A percentile compares a stretch with the other conserved stretches of the same genome.
phyloP scores from a whole-genome alignment of 2,113 vertebrate species.

The Peromyscus polionotus region DNA sequence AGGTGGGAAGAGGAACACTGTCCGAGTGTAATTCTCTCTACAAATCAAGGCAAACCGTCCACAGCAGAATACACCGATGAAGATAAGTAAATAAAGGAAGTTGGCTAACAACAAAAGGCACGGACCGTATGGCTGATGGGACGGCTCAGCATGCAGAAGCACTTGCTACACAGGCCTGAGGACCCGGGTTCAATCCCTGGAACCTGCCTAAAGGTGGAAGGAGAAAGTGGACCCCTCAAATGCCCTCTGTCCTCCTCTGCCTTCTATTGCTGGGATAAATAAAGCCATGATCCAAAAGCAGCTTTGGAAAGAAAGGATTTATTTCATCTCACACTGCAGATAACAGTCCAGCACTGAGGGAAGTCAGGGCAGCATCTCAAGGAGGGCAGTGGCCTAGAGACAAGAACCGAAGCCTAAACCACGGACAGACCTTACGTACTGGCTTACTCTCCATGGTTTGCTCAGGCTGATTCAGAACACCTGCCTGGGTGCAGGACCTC shows the following conservation, averaged over 20 bases:
- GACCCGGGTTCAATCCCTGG: neutral
- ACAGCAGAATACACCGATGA: neutral
- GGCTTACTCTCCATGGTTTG: neutral
- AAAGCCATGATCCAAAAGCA: neutral
- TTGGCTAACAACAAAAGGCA: neutral
- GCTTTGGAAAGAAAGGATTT: neutral
- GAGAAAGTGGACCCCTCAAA: neutral
- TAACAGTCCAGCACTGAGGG: neutral
- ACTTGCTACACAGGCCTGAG: neutral
- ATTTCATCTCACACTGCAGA: neutral
- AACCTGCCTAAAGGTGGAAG: neutral
- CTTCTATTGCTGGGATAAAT: neutral
- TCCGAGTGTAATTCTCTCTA: neutral
- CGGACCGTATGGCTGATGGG: neutral
- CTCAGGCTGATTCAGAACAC: neutral
- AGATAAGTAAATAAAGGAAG: slow-evolving; percentile 18
- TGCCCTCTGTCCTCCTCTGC: neutral
- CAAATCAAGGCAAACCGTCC: neutral
- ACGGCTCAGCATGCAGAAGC: neutral
- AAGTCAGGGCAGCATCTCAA: neutral
- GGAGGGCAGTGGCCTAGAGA: neutral
- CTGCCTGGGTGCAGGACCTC: neutral
- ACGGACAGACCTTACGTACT: neutral
- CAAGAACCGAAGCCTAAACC: neutral
- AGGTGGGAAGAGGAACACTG: neutral